Conservation (phyloP, 2,113 vertebrate genomes). For the Tenebrosternarchus preto region DNA sequence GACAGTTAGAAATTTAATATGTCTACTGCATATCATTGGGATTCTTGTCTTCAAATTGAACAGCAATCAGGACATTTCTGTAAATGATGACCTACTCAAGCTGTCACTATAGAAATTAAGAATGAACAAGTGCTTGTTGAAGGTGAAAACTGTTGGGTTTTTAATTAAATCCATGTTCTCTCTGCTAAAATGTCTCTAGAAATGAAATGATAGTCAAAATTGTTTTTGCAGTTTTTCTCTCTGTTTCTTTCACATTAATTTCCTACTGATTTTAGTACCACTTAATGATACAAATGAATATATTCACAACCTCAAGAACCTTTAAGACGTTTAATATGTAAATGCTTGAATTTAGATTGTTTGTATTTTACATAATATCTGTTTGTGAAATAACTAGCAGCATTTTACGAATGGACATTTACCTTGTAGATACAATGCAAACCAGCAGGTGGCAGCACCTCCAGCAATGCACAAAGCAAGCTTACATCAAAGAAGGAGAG, state of each 20-base stretch:
- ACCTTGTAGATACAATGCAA: no score
- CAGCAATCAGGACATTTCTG: slow-evolving; percentile 26
- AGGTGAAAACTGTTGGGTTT: slow-evolving; percentile 44
- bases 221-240: not conserved
- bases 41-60: slow-evolving; percentile 15
- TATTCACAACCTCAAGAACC: not conserved
- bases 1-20: slow-evolving; percentile 15
- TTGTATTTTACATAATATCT: no score
- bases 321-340: not conserved
- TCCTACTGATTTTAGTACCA: not conserved
- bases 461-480: no score
- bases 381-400: no score
- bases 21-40: slow-evolving; percentile 15
- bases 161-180: slow-evolving; percentile 49
- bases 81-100: slow-evolving; percentile 31
- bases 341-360: no score
- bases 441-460: no score
- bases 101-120: slow-evolving; percentile 21
- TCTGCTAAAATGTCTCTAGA: slow-evolving; percentile 4
- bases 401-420: no score
- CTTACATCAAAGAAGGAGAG: no score
- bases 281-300: not conserved
- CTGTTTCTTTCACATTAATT: slow-evolving; percentile 17
- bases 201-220: slow-evolving; percentile 45
- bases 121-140: slow-evolving; percentile 26